Conservation (phyloP, 2,888 invertebrate species). For the Malthinus flaveolus region DNA sequence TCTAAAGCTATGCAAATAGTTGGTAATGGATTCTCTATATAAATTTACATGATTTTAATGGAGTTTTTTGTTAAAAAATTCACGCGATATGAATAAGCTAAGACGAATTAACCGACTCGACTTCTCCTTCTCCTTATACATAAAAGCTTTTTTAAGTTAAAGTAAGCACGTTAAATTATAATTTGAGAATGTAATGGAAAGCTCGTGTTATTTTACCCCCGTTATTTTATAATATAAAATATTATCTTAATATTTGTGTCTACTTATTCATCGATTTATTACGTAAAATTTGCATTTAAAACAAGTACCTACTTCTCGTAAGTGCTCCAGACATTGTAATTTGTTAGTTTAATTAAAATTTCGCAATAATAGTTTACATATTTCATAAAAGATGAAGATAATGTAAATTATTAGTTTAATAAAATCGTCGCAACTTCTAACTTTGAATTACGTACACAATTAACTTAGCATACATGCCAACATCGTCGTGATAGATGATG, state of each 20-base stretch:
- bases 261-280: background rate
- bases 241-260: too few relatives aligned
- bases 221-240: too few relatives aligned
- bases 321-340: too few relatives aligned
- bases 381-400: too few relatives aligned
- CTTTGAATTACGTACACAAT: slow-evolving; percentile 10
- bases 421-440: too few relatives aligned
- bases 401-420: too few relatives aligned
- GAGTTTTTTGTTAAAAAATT: slow-evolving; percentile 12
- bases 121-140: slow-evolving; percentile 4
- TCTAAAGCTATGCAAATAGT: slow-evolving; percentile 4
- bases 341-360: too few relatives aligned
- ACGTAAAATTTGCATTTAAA: too few relatives aligned
- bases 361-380: too few relatives aligned
- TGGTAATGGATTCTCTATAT: slow-evolving; percentile 17
- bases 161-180: slow-evolving; percentile 19
- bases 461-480: background rate
- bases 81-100: slow-evolving; percentile 19
- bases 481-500: slow-evolving; percentile 15
- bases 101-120: slow-evolving; percentile 18
- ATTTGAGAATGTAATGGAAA: slow-evolving; percentile 19
- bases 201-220: slow-evolving; percentile 15
- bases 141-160: slow-evolving; percentile 17
- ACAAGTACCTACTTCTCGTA: too few relatives aligned
- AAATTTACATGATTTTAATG: slow-evolving; percentile 16